phyloP scores from a whole-genome alignment of 2,888 invertebrate species.

The Cepaea hortensis region DNA sequence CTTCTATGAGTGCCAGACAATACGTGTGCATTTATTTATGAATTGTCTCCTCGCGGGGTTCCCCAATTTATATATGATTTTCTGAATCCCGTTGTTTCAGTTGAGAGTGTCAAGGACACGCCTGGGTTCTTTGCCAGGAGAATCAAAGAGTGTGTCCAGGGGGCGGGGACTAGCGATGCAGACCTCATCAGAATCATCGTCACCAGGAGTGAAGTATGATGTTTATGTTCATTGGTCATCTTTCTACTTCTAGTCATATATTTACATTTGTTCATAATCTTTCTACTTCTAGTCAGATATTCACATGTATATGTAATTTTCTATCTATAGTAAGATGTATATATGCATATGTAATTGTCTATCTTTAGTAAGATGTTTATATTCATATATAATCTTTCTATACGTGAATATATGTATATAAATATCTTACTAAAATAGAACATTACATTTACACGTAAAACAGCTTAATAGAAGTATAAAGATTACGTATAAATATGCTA shows the following conservation, averaged over 20 bases:
- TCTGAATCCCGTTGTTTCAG: constrained; percentile 47
- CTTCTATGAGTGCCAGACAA: too few relatives aligned
- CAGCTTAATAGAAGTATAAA: too few relatives aligned
- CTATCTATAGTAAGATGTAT: not conserved
- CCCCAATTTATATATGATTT: too few relatives aligned
- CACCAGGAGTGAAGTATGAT: constrained; percentile 67
- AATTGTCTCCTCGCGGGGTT: too few relatives aligned
- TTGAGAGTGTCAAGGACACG: constrained; percentile 64
- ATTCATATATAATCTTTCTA: too few relatives aligned
- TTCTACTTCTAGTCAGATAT: not conserved
- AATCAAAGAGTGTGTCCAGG: constrained; percentile 65
- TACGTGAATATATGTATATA: too few relatives aligned
- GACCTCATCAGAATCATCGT: constrained; percentile 69
- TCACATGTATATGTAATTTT: not conserved
- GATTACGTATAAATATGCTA: too few relatives aligned
- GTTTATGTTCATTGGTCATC: not conserved
- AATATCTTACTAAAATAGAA: too few relatives aligned
- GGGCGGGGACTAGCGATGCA: constrained; percentile 69
- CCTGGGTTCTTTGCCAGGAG: constrained; percentile 71
- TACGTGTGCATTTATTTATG: too few relatives aligned
- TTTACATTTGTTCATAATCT: not conserved
- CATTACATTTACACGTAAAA: too few relatives aligned
- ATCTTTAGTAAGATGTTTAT: too few relatives aligned
- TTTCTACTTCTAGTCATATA: not conserved
- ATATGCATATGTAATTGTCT: not conserved